Evolutionary conservation across 2,888 invertebrate genomes (phyloP).

Genomic region (Fragum sueziense): DNA sequence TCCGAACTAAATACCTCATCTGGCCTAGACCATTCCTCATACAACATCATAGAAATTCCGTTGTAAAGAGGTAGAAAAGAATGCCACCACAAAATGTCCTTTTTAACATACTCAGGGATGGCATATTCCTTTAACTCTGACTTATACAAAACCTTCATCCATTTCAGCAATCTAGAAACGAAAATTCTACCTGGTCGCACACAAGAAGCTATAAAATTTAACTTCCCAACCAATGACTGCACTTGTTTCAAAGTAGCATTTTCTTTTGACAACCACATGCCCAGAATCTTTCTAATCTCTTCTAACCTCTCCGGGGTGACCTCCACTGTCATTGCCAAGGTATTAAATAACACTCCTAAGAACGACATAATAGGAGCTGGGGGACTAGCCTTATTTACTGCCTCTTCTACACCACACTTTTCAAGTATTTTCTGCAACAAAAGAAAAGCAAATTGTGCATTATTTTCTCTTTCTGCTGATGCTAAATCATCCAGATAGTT

Average conservation of each 20-base stretch:
- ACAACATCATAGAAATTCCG: slow-evolving; percentile 5
- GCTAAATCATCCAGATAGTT: slow-evolving; percentile 17
- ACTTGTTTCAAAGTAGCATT: background rate
- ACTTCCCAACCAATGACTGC: background rate
- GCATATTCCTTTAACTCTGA: background rate
- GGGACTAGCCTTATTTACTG: slow-evolving; percentile 2
- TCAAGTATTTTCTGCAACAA: background rate
- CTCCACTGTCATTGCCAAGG: background rate
- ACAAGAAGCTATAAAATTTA: slow-evolving; percentile 6
- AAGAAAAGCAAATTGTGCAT: slow-evolving; percentile 1
- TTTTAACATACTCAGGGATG: background rate
- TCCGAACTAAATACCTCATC: background rate
- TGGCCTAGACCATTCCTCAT: background rate
- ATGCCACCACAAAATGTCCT: background rate
- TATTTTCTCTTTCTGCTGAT: background rate
- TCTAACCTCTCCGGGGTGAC: background rate
- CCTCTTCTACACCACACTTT: slow-evolving; percentile 1
- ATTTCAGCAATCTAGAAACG: background rate
- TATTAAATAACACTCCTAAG: background rate
- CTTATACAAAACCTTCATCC: background rate
- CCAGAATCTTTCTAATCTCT: background rate
- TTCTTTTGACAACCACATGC: background rate
- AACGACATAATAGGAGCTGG: slow-evolving; percentile 5
- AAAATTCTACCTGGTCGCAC: slow-evolving; percentile 1
- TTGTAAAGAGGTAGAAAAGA: background rate